Evolutionary conservation across 2,888 invertebrate species (phyloP).

Genomic region (Nemapogon koenigi): DNA sequence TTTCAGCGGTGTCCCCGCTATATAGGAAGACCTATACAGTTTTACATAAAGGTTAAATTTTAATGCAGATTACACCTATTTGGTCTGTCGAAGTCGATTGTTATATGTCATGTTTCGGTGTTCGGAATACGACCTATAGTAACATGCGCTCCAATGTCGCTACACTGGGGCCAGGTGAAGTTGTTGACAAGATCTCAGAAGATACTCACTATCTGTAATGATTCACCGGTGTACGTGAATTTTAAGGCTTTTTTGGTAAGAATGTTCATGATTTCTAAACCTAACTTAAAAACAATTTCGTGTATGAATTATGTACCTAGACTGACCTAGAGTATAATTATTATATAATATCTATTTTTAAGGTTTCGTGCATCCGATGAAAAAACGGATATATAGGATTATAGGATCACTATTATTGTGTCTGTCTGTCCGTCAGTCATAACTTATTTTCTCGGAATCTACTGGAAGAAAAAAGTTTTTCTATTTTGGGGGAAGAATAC

Average conservation of each 20-base stretch:
- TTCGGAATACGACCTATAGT: constrained; percentile 73
- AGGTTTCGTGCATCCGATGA: too few relatives aligned
- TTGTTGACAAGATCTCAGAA: constrained; percentile 58
- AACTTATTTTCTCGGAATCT: too few relatives aligned
- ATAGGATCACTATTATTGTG: too few relatives aligned
- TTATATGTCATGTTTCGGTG: constrained; percentile 56
- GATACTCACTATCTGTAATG: constrained; percentile 66
- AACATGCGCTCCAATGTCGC: constrained; percentile 60
- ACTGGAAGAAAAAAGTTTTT: too few relatives aligned
- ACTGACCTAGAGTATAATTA: too few relatives aligned
- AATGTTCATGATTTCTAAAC: not conserved
- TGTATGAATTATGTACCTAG: too few relatives aligned
- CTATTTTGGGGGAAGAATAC: too few relatives aligned
- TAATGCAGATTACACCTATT: constrained; percentile 36
- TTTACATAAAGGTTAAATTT: constrained; percentile 8
- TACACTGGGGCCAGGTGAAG: constrained; percentile 70
- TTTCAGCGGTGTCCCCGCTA: too few relatives aligned
- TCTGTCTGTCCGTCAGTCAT: too few relatives aligned
- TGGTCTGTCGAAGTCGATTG: constrained; percentile 41
- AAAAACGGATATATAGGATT: too few relatives aligned
- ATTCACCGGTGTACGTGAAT: constrained; percentile 72
- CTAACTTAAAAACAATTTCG: too few relatives aligned
- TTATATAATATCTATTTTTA: too few relatives aligned
- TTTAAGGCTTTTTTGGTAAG: constrained; percentile 59
- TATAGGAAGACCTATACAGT: constrained; percentile 21